Conservation (phyloP, 2,888 invertebrate genomes). For the Masnerella sp. region DNA sequence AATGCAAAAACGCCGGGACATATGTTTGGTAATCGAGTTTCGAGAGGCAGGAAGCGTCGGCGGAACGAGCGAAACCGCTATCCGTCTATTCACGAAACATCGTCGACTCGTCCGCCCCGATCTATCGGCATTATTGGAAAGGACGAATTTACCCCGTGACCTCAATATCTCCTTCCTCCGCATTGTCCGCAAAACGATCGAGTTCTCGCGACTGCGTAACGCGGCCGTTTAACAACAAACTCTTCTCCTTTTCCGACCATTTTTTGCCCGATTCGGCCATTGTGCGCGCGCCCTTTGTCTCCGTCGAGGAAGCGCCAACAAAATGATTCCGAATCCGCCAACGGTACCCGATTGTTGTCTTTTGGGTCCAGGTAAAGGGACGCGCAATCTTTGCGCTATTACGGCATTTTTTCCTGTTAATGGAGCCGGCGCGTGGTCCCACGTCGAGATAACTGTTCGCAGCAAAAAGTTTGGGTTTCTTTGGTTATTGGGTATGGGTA, state of each 20-base stretch:
- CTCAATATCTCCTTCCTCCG: conserved; percentile 65
- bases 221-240: conserved; percentile 26
- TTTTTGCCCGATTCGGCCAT: conserved; percentile 32
- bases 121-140: conserved; percentile 58
- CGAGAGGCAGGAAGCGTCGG: conserved; percentile 58
- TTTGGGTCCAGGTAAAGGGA: too few relatives aligned
- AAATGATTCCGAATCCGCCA: conserved; percentile 1
- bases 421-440: too few relatives aligned
- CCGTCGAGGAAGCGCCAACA: conserved; percentile 25
- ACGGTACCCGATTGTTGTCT: conserved; percentile 25
- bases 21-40: conserved; percentile 58
- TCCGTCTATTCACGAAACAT: conserved; percentile 45
- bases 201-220: conserved; percentile 39
- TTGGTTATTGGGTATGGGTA: too few relatives aligned
- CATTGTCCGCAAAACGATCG: conserved; percentile 58
- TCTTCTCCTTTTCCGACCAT: conserved; percentile 22
- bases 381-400: too few relatives aligned
- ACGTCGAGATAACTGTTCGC: too few relatives aligned
- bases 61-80: conserved; percentile 59
- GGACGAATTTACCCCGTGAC: conserved; percentile 69
- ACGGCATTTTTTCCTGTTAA: too few relatives aligned
- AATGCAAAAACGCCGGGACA: conserved; percentile 48
- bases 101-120: conserved; percentile 57
- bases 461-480: too few relatives aligned
- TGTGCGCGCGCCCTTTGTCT: conserved; percentile 26